Base-by-base conservation (phyloP, 1,140 invertebrate species). In the Belonocnema kinseyi region DNA sequence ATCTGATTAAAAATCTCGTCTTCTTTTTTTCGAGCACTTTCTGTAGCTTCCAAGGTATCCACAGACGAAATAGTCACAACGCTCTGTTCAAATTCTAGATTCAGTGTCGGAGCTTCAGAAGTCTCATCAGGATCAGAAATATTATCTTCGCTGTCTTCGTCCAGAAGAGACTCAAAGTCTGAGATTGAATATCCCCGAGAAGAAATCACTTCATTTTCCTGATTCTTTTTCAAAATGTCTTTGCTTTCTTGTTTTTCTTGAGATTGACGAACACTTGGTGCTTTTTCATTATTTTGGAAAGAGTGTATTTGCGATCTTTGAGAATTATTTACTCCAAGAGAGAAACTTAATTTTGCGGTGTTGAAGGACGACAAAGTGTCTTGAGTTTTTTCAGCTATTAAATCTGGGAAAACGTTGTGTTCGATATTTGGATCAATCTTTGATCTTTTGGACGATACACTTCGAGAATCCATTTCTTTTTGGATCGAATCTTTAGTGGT, bases 1-100 rank as follows among this genome's bases (percentile, higher is more conserved):
- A 77, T 75, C 14, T 77, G 52, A 13, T 26, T 54, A 66, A 77
- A 81, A 12, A 77, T 81, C 13, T 33, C 17, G 5, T 61, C 53
- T 72, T 80, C 72, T 52, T 74, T 79, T 6, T 10, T 10, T 5
- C 58, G 70, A 52, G 73, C 58, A 54, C 19, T 72, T 7, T 40
- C 40, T 17, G 8, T 52, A 13, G 75, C 53, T n/a, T 66, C 26
- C 16, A 66, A 40, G 14, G 61, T 40, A 26, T 66, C 61, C 13
- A n/a, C 61, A 17, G 61, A 66, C 14, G 61, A 66, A 40, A 66
- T 66, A 66, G 26, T 14, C 14, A 75, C 5, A 2, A 73, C 56
- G n/a, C n/a, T 81, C 8, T 53, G 1, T 4, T 11, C 73, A 4
- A 70, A 73, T 12, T 40, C 50, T 51, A 26, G 61, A 17, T 51